A percentile compares a stretch with the other conserved stretches of the same genome.
Conservation (phyloP, 1,140 invertebrate species). For the Drosophila aff. region DNA sequence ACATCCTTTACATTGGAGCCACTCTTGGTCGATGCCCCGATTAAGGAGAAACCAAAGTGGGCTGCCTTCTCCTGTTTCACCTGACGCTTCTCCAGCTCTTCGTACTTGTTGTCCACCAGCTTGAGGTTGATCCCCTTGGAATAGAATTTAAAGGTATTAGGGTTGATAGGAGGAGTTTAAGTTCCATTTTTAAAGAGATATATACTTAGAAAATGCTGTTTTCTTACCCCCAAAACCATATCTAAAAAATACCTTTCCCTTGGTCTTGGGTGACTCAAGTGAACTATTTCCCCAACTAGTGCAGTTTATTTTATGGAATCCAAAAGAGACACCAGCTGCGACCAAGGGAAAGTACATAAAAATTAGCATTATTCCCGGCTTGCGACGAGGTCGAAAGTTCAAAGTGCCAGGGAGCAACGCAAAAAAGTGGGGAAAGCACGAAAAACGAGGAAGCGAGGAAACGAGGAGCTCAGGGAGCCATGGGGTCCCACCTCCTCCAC, state of each 20-base stretch:
- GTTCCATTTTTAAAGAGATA: neutral
- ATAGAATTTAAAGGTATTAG: too few species aligned
- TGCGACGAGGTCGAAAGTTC: conserved; percentile 25
- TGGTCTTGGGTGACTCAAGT: neutral
- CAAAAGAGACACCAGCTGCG: conserved; percentile 47
- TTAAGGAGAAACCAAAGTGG: too few species aligned
- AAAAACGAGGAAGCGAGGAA: neutral
- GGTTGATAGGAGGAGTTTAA: too few species aligned
- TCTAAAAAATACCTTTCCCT: neutral
- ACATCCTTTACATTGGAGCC: too few species aligned
- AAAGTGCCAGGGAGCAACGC: neutral
- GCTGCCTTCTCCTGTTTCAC: too few species aligned
- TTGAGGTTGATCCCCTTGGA: too few species aligned
- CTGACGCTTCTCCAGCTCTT: too few species aligned
- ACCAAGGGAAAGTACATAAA: conserved; percentile 34
- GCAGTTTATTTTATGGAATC: neutral
- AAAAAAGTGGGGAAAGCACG: neutral
- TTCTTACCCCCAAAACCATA: neutral
- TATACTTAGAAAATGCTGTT: neutral
- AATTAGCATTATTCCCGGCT: conserved; percentile 39
- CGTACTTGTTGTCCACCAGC: too few species aligned
- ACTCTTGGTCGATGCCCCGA: too few species aligned
- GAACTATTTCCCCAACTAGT: neutral
- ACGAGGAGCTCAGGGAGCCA: neutral
- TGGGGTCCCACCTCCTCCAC: neutral